Conservation (phyloP, 2,888 invertebrate genomes). For the Keiferia lycopersicella region DNA sequence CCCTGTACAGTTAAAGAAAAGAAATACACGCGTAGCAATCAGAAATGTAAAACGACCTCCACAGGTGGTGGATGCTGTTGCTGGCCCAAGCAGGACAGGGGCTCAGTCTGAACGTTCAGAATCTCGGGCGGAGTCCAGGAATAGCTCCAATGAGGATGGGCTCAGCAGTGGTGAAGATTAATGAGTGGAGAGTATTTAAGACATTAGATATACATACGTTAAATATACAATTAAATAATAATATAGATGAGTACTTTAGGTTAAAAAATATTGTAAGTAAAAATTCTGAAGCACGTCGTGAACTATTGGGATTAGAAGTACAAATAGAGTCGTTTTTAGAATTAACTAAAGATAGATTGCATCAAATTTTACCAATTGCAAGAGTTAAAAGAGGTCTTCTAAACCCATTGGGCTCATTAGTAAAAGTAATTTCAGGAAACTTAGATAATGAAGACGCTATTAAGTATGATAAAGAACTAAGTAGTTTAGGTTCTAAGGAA, state of each 20-base stretch:
- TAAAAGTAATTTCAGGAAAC: slow-evolving; percentile 27
- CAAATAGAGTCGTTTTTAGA: slow-evolving; percentile 24
- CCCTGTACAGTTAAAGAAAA: neutral
- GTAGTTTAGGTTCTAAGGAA: slow-evolving; percentile 25
- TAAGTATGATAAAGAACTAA: slow-evolving; percentile 25
- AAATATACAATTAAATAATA: neutral
- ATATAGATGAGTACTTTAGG: slow-evolving; percentile 1
- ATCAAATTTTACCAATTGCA: slow-evolving; percentile 4
- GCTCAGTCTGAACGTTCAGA: slow-evolving; percentile 6
- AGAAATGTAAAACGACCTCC: neutral
- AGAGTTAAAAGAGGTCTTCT: slow-evolving; percentile 19
- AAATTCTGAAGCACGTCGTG: neutral
- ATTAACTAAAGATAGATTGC: slow-evolving; percentile 20
- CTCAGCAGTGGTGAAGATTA: no score
- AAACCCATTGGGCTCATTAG: slow-evolving; percentile 28
- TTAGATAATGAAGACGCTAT: slow-evolving; percentile 20
- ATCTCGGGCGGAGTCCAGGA: neutral
- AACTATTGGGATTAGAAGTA: slow-evolving; percentile 18
- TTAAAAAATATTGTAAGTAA: neutral
- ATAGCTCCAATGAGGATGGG: no score
- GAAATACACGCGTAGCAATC: neutral
- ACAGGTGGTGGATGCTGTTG: neutral
- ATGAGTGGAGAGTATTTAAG: no score
- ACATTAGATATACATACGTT: neutral
- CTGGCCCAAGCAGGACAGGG: neutral